Percentiles rank a stretch among this genome's conserved stretches.
Conservation (phyloP, 2,888 invertebrate genomes). For the Mythimna albipuncta region DNA sequence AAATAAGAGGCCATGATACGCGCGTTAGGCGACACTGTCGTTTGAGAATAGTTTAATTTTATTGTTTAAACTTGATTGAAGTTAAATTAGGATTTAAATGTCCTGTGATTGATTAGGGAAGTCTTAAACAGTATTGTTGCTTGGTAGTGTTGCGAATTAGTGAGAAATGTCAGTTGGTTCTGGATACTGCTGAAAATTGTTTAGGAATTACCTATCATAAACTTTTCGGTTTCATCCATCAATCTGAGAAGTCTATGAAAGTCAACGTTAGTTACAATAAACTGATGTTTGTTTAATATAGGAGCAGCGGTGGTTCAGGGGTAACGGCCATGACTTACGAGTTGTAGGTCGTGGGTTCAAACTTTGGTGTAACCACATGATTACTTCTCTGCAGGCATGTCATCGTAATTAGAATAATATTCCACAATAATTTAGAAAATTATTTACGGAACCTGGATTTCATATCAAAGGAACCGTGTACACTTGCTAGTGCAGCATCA, state of each 20-base stretch:
- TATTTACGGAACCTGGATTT: no score
- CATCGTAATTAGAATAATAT: no score
- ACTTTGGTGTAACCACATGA: no score
- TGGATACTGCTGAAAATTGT: background rate
- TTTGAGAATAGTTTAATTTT: slow-evolving; percentile 40
- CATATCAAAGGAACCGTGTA: no score
- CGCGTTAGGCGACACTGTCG: slow-evolving; percentile 34
- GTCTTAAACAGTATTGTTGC: slow-evolving; percentile 24
- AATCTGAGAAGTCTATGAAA: background rate
- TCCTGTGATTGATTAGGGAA: slow-evolving; percentile 42
- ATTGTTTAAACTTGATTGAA: slow-evolving; percentile 32
- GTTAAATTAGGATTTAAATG: slow-evolving; percentile 40
- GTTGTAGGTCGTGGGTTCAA: no score
- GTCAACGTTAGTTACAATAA: background rate
- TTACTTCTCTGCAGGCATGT: no score
- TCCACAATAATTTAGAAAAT: no score
- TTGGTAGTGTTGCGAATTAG: slow-evolving; percentile 41
- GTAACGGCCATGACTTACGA: no score
- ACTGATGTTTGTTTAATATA: no score
- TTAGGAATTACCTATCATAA: background rate
- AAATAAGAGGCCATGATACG: slow-evolving; percentile 31
- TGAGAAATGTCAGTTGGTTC: slow-evolving; percentile 16
- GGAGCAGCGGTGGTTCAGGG: no score
- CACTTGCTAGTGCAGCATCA: no score
- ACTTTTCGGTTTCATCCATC: no score